Percentiles rank a stretch among this genome's conserved stretches.
Conservation (phyloP, 1,140 invertebrate species). For the Heliconius hermathena region DNA sequence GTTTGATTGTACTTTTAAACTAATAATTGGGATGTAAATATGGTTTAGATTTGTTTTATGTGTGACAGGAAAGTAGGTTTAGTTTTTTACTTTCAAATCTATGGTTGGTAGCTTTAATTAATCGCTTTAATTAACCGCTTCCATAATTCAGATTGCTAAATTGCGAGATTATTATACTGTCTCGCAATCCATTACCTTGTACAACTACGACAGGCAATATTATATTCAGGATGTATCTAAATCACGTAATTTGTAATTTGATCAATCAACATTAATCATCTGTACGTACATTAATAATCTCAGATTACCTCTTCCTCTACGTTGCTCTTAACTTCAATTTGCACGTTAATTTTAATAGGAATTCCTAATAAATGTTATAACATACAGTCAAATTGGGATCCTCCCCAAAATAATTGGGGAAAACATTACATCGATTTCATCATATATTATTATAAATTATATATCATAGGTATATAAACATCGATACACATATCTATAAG, state of each 20-base stretch:
- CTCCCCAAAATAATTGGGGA: slow-evolving; percentile 8
- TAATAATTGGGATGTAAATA: not conserved
- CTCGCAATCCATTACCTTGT: slow-evolving; percentile 26
- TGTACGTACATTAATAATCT: not conserved
- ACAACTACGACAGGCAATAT: slow-evolving; percentile 2
- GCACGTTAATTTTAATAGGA: not conserved
- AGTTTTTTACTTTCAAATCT: slow-evolving; percentile 13
- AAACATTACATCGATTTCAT: slow-evolving; percentile 23
- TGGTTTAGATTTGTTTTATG: not conserved
- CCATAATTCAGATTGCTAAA: slow-evolving; percentile 21
- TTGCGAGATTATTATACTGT: slow-evolving; percentile 22
- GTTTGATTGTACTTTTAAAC: not conserved
- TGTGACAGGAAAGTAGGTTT: not conserved
- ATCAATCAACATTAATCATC: slow-evolving; percentile 27
- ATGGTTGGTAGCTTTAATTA: slow-evolving; percentile 2
- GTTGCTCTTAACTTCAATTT: slow-evolving; percentile 15
- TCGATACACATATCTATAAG: slow-evolving; percentile 70
- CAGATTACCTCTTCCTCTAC: not conserved
- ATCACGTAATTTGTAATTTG: slow-evolving; percentile 12
- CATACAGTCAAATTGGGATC: not conserved
- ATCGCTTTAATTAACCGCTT: slow-evolving; percentile 19
- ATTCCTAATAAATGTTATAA: not conserved
- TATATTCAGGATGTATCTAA: slow-evolving; percentile 31
- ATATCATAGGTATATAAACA: slow-evolving; percentile 42
- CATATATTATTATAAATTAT: slow-evolving; percentile 25